These are phyloP conservation scores for Sebastes dallii DNA, from an alignment of 2,797 vertebrate genomes.

Conservation along the genomic window DNA sequence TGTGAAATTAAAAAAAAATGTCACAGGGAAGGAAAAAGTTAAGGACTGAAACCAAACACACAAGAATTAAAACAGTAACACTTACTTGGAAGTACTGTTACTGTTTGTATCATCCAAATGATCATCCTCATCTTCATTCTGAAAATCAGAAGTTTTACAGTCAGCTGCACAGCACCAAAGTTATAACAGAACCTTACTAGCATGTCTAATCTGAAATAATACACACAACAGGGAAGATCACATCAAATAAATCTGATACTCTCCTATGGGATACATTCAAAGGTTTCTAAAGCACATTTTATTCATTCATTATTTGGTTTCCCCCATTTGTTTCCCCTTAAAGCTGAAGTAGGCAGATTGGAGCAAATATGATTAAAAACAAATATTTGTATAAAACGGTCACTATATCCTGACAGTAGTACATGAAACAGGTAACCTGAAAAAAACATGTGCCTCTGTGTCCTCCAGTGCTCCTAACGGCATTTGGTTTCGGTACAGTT, in stretches of 20 bases:
- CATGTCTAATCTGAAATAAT: neutral
- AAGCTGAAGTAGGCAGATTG: no score
- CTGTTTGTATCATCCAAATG: constrained; percentile 44
- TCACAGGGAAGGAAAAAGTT: neutral
- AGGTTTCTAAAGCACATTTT: neutral
- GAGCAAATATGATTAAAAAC: no score
- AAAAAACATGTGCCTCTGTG: no score
- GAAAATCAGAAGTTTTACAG: constrained; percentile 4
- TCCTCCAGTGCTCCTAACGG: no score
- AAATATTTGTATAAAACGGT: no score
- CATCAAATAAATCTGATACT: neutral
- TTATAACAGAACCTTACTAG: neutral
- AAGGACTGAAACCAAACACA: neutral
- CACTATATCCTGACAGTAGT: no score
- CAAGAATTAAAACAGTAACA: neutral
- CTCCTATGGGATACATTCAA: no score
- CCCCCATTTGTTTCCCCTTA: neutral
- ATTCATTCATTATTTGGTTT: neutral
- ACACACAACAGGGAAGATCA: neutral
- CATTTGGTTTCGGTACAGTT: no score
- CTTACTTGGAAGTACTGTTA: constrained; percentile 60
- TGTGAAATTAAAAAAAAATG: neutral
- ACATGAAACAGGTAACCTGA: no score
- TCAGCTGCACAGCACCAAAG: neutral
- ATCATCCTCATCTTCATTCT: constrained; percentile 74